Evolutionary conservation across 2,113 vertebrate species (phyloP), one percentile per base, ranked within the genome.

Genomic region (Urocynchramus pylzowi): DNA sequence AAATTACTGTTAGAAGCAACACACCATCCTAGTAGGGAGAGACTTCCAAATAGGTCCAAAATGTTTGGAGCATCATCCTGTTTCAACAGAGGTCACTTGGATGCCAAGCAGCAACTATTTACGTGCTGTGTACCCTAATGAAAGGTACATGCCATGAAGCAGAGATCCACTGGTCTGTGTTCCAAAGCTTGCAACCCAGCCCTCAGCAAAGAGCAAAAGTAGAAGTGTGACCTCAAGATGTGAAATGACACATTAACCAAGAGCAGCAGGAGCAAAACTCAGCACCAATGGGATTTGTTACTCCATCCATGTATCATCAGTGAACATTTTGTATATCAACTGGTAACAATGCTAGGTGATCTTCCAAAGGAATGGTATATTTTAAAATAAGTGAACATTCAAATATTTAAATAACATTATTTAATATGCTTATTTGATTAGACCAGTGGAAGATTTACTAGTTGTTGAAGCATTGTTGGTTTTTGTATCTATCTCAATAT

Each of bases 21-120:
- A 97, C 95, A 98, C 95, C 93, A 74, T 98, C 94, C 94, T 98
- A 30, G 97, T 96, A 54, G 97, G 97, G 17, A 94, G 91, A 49
- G 97, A 98, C 9, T 97, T 98, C 56, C 95, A 94, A n/a, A 95
- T 94, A 81, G 97, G 98, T 9, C 98, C 98, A 21, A 97, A 94
- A 18, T 96, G 96, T 67, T 97, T 99, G 98, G 28, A 97, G 82
- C 22, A 41, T 99, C 70, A 97, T 97, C 97, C 98, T 93, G 98
- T 98, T 28, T 99, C 98, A 24, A 98, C 98, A 82, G 97, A 97
- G 87, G 96, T 99, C 91, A 93, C 95, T 42, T 98, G 98, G 98
- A 96, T 98, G 76, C 97, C 98, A 86, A 98, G 98, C 97, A 98
- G 98, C 89, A 98, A 96, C 97, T 98, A 98, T 52, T 97, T 98